Evolutionary conservation across 2,113 vertebrate genomes (phyloP).

Genomic region (Sinosuthora webbiana): DNA sequence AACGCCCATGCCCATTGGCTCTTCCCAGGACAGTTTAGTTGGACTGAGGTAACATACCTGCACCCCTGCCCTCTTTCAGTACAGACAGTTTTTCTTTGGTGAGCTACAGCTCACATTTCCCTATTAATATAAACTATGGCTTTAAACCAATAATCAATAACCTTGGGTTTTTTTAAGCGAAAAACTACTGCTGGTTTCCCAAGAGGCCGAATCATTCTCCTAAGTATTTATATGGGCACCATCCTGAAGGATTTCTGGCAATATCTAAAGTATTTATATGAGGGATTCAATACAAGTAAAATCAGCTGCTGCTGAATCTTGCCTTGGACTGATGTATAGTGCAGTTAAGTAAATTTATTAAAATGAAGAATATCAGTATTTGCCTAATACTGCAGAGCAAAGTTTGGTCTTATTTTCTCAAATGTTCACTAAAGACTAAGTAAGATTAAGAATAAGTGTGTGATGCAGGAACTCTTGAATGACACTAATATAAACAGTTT

Average conservation of each 20-base stretch:
- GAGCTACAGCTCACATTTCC: neutral
- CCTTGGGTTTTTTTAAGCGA: neutral
- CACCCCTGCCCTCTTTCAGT: neutral
- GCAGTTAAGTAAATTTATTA: conserved; percentile 14
- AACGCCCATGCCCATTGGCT: fast-evolving
- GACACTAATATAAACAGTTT: neutral
- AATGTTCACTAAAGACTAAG: neutral
- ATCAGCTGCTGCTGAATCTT: neutral
- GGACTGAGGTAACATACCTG: neutral
- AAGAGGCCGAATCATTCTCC: neutral
- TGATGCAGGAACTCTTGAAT: neutral
- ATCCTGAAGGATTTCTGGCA: neutral
- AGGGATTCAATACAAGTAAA: neutral
- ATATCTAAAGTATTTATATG: neutral
- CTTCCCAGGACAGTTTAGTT: neutral
- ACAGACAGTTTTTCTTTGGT: neutral
- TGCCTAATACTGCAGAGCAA: neutral
- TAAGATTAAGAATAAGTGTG: neutral
- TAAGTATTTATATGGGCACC: neutral
- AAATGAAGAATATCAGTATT: neutral
- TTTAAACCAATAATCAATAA: neutral
- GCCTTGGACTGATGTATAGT: neutral
- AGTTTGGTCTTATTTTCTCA: neutral
- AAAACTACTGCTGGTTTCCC: neutral
- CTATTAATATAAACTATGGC: neutral